These are phyloP conservation scores for Tetraneura akinire DNA, from an alignment of 1,140 invertebrate species.

Conservation along the genomic window DNA sequence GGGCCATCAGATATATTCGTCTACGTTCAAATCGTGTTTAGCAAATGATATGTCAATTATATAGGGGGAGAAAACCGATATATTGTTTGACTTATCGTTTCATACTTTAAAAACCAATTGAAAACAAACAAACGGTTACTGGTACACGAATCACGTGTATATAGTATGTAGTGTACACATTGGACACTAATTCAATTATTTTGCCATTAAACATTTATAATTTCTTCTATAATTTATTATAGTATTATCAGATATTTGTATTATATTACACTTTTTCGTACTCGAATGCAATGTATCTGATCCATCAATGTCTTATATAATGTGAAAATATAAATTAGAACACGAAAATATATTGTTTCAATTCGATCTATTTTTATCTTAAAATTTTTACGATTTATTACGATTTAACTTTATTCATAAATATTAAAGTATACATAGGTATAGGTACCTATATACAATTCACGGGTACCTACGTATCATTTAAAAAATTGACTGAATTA, in stretches of 20 bases:
- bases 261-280: not conserved
- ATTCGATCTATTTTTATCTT: not conserved
- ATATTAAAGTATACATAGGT: too few relatives aligned
- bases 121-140: conserved; percentile 16
- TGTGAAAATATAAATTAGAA: not conserved
- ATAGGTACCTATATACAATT: too few relatives aligned
- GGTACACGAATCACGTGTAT: too few relatives aligned
- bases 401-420: too few relatives aligned
- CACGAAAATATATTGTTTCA: not conserved
- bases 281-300: not conserved
- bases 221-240: not conserved
- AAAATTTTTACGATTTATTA: too few relatives aligned
- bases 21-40: conserved; percentile 8
- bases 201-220: not conserved
- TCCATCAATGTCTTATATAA: conserved; percentile 8
- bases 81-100: not conserved
- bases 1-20: not conserved
- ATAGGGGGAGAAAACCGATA: too few relatives aligned
- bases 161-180: too few relatives aligned
- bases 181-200: not conserved
- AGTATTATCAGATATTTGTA: not conserved
- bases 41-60: conserved; percentile 26
- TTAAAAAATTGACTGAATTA: too few relatives aligned
- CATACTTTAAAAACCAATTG: not conserved
- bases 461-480: too few relatives aligned